These are phyloP conservation scores for Pristis pectinata DNA, from an alignment of 2,797 vertebrate species.

Conservation along the genomic window DNA sequence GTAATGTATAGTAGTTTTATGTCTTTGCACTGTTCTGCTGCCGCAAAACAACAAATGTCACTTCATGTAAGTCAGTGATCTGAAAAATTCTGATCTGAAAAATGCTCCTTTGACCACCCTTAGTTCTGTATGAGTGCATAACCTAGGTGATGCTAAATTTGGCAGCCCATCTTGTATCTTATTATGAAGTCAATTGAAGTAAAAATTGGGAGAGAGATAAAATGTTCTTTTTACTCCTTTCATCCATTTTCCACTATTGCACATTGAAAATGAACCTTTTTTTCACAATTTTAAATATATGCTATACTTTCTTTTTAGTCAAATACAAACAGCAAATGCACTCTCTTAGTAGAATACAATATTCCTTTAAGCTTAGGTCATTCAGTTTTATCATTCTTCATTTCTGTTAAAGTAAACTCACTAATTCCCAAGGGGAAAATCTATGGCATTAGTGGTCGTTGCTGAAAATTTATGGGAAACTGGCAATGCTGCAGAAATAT, in stretches of 20 bases:
- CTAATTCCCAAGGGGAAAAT: not conserved
- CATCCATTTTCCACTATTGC: not conserved
- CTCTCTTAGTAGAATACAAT: not conserved
- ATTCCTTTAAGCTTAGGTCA: not conserved
- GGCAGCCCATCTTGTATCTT: not conserved
- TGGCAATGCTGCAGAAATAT: not conserved
- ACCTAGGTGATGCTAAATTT: not conserved
- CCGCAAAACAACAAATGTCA: no score
- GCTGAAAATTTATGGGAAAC: not conserved
- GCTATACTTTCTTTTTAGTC: not conserved
- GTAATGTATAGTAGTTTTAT: no score
- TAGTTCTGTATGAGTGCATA: not conserved
- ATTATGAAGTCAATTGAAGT: not conserved
- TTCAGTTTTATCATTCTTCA: not conserved
- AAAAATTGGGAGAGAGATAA: not conserved
- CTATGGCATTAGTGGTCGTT: not conserved
- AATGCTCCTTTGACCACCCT: no score
- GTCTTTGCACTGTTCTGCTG: no score
- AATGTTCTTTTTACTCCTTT: not conserved
- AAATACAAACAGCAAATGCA: not conserved
- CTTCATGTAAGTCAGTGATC: no score
- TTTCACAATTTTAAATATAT: constrained; percentile 4
- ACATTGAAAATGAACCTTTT: not conserved
- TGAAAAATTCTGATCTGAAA: no score
- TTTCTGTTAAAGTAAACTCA: not conserved